Base-by-base conservation (phyloP, 2,113 vertebrate genomes). In the Xiphophorus maculatus region DNA sequence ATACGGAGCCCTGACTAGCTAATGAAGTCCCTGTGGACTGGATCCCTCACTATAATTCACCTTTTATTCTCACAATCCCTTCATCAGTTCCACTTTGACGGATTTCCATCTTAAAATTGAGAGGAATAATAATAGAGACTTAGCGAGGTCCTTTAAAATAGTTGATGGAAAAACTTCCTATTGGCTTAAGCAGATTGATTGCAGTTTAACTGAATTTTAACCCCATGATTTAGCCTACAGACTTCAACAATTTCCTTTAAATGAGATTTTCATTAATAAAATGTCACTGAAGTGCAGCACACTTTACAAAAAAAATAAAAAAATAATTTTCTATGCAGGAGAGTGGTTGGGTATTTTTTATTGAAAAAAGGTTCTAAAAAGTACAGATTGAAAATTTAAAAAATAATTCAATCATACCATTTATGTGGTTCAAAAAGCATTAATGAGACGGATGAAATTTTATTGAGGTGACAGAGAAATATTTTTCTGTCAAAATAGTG, bases 1-100 rank as follows among this genome's bases (percentile, higher is more conserved):
- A 44, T 54, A 64, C 68, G 76, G 61, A 65, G 63, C n/a, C 19
- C 58, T n/a, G 13, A 54, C 48, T 70, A 42, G 58, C 64, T 86
- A 86, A 91, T 87, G 70, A 87, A 87, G 79, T 85, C 84, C 70
- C 87, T 30, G 28, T 69, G 73, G 78, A 84, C 66, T 69, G 54
- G 58, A 72, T 79, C 70, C 65, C 30, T 78, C 44, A 80, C 74
- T 74, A 5, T 68, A 69, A 67, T 44, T 82, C 42, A 85, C 82
- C 81, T 80, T 90, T 87, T 83, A 69, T 87, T 80, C 75, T 67
- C 68, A 71, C 28, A 84, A 71, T 64, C 48, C 65, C 51, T 60
- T 37, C 66, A 70, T 74, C 70, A 42, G 69, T 71, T 78, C 2
- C 0, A 48, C 40, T 76, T 66, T 73, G 54, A 79, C 29, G 15